These are phyloP conservation scores for Elachura formosa DNA, from an alignment of 2,113 vertebrate species.

Conservation along the genomic window DNA sequence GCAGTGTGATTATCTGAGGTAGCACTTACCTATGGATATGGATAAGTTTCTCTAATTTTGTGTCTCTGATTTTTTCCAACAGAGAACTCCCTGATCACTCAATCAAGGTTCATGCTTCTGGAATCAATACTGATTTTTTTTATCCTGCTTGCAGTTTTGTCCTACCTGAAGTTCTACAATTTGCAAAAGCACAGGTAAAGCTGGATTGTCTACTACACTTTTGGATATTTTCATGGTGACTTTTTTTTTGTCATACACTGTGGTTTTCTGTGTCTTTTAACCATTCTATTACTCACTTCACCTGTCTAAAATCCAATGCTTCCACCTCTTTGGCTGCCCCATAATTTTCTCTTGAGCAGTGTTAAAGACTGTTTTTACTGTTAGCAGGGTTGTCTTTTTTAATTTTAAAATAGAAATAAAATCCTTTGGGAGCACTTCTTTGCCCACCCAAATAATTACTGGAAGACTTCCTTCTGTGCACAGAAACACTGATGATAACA, in stretches of 20 bases:
- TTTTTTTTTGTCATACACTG: not conserved
- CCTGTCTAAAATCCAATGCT: not conserved
- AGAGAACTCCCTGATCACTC: constrained; percentile 93
- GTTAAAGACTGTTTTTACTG: not conserved
- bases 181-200: constrained; percentile 73
- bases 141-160: constrained; percentile 82
- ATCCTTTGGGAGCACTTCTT: not conserved
- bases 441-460: not conserved
- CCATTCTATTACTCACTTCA: not conserved
- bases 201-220: not conserved
- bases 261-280: not conserved
- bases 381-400: not conserved
- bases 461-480: not conserved
- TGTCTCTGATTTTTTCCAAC: not conserved
- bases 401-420: not conserved
- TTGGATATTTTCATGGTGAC: not conserved
- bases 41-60: not conserved
- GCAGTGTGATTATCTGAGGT: not conserved
- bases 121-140: constrained; percentile 92
- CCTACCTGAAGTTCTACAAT: constrained; percentile 86
- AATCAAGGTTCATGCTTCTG: constrained; percentile 91
- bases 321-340: not conserved
- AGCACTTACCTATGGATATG: not conserved
- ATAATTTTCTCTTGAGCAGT: not conserved
- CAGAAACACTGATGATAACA: not conserved